Percentiles rank a stretch among this genome's conserved stretches.
phyloP scores from a whole-genome alignment of 2,113 vertebrate species.

The Halcyon malimbica region DNA sequence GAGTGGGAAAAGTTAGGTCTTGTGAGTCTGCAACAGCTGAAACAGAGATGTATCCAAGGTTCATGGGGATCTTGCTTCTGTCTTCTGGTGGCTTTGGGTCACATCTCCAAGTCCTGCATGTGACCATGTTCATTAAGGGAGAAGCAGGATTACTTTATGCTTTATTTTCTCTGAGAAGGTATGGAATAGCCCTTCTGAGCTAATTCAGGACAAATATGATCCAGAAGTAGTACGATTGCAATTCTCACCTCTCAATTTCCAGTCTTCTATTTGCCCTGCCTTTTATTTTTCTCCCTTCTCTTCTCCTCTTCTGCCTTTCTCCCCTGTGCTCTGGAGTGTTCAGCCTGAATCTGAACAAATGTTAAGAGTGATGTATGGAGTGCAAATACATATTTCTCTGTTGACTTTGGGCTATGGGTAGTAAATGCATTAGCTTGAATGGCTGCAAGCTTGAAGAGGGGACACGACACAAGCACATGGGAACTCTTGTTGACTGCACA shows the following conservation, averaged over 20 bases:
- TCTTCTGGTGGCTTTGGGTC: not conserved
- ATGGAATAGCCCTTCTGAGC: not conserved
- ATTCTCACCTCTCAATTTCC: not conserved
- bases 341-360: conserved; percentile 51
- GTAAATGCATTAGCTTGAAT: conserved; percentile 60
- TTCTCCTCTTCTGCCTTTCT: not conserved
- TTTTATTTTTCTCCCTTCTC: not conserved
- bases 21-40: not conserved
- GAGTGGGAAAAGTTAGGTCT: not conserved
- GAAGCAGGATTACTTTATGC: not conserved
- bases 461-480: conserved; percentile 50
- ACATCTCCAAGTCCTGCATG: not conserved
- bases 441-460: conserved; percentile 50
- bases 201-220: not conserved
- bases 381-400: conserved; percentile 61
- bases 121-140: not conserved
- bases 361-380: conserved; percentile 60
- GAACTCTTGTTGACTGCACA: conserved; percentile 53
- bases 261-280: not conserved
- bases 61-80: not conserved
- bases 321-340: not conserved
- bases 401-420: conserved; percentile 48
- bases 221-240: not conserved
- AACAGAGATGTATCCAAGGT: not conserved
- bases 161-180: not conserved